Percentiles rank a stretch among this genome's conserved stretches.
phyloP scores from a whole-genome alignment of 2,797 vertebrate species.

The Arctocebus calabarensis region DNA sequence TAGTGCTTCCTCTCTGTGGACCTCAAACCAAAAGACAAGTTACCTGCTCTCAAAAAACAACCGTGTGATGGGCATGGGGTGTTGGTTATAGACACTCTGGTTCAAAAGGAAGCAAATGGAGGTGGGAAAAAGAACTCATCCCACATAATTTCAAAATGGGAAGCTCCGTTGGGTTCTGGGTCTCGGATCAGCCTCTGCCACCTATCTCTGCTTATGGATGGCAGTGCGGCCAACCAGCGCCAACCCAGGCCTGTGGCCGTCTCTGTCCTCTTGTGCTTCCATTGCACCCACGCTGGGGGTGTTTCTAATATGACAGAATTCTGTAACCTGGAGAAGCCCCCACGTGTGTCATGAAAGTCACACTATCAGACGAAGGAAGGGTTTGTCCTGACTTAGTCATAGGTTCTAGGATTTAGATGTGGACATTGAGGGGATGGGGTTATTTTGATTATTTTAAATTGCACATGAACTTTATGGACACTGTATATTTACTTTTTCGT shows the following conservation, averaged over 20 bases:
- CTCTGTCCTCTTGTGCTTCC: background rate
- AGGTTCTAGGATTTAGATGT: background rate
- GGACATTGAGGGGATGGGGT: rapidly evolving
- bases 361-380: rapidly evolving
- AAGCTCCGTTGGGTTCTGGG: rapidly evolving
- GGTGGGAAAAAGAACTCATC: background rate
- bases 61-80: rapidly evolving
- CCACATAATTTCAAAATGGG: background rate
- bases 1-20: rapidly evolving
- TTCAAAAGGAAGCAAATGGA: background rate
- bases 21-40: background rate
- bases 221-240: rapidly evolving
- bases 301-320: background rate
- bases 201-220: no score
- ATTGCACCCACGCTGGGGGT: no score
- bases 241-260: rapidly evolving
- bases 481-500: background rate
- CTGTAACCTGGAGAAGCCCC: rapidly evolving
- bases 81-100: background rate
- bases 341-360: rapidly evolving
- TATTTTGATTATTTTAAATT: background rate
- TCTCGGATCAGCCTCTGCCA: background rate
- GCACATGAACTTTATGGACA: no score
- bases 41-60: background rate
- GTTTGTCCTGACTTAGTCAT: background rate